These are phyloP conservation scores for Yponomeuta evonymella DNA, from an alignment of 2,888 invertebrate genomes.

Conservation along the genomic window DNA sequence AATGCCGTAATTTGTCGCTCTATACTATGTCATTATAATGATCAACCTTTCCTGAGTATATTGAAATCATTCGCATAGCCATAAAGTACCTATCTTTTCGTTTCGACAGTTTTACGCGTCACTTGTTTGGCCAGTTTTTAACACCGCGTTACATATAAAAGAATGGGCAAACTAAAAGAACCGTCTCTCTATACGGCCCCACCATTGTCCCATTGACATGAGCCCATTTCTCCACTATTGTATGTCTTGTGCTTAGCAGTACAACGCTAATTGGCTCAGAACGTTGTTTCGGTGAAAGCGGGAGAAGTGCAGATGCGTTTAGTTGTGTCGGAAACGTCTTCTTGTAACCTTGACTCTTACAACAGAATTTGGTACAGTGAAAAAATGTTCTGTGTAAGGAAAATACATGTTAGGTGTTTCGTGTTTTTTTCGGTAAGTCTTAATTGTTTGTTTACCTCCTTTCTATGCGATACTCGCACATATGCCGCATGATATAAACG, in stretches of 20 bases:
- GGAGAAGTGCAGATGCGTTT: constrained; percentile 32
- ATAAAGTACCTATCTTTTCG: not conserved
- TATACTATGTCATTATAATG: no score
- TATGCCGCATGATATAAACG: no score
- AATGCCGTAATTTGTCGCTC: no score
- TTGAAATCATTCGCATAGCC: not conserved
- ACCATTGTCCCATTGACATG: constrained; percentile 43
- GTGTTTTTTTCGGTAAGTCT: constrained; percentile 8
- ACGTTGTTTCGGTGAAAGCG: constrained; percentile 45
- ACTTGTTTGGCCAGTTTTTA: not conserved
- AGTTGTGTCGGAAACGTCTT: constrained; percentile 39
- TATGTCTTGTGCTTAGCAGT: constrained; percentile 39
- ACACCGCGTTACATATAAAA: not conserved
- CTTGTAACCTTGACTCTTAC: constrained; percentile 30
- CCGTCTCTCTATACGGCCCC: constrained; percentile 24
- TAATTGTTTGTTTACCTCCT: not conserved
- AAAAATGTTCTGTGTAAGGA: constrained; percentile 2
- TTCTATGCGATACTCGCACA: not conserved
- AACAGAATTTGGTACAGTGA: not conserved
- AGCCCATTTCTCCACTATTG: constrained; percentile 43
- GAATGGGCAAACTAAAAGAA: not conserved
- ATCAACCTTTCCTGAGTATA: no score
- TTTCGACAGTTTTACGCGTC: not conserved
- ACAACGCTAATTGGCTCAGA: constrained; percentile 53
- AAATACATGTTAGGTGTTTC: not conserved